These are phyloP conservation scores for Pseudotriccus pelzelni DNA, from an alignment of 2,797 vertebrate species.

Conservation along the genomic window DNA sequence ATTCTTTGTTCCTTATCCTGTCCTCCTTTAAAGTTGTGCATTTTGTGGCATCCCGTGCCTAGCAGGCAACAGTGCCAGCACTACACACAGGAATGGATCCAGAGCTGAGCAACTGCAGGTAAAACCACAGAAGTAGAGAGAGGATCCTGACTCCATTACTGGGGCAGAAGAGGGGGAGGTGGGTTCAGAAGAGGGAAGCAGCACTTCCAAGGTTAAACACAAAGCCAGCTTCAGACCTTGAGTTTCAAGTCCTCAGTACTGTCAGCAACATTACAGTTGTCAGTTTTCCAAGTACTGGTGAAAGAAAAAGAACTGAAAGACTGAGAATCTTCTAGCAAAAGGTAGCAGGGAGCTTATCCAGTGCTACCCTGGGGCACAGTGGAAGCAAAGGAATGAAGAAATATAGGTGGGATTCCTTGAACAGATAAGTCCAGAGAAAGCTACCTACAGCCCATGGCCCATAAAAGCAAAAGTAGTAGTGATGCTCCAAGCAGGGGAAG, in stretches of 20 bases:
- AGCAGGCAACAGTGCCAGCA: neutral
- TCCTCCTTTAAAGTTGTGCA: neutral
- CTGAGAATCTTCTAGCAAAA: neutral
- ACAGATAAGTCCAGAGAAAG: neutral
- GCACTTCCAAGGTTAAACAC: neutral
- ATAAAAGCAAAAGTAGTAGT: neutral
- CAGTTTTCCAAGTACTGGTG: neutral
- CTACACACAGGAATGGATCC: neutral
- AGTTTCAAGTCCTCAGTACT: neutral
- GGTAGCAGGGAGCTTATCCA: neutral
- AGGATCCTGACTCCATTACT: neutral
- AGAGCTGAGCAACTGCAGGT: neutral
- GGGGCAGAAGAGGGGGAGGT: neutral
- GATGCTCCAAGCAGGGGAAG: neutral
- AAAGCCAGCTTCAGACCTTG: neutral
- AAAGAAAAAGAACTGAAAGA: neutral
- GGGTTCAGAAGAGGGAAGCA: neutral
- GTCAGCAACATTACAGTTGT: neutral
- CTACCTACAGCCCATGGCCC: neutral
- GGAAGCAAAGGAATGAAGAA: neutral
- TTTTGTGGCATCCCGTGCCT: neutral
- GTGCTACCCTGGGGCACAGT: neutral
- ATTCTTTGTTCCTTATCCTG: neutral
- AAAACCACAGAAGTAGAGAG: neutral
- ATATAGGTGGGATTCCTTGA: neutral